Evolutionary conservation across 1,140 invertebrate species (phyloP).

Genomic region (Megalopta genalis): DNA sequence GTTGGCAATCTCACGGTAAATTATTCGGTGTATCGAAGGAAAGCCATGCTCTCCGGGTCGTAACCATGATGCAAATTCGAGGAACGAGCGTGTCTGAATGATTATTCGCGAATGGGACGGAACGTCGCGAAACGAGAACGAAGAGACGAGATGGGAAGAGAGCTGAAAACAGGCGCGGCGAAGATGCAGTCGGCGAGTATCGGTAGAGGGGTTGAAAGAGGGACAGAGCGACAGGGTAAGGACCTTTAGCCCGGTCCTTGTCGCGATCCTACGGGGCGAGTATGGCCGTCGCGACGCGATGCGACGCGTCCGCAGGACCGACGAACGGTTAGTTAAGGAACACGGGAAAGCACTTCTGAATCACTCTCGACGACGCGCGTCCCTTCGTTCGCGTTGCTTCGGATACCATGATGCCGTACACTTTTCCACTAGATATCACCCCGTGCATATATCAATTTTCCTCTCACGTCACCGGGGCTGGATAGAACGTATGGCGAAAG

Average conservation of each 20-base stretch:
- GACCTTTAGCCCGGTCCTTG: conserved; percentile 50
- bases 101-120: conserved; percentile 31
- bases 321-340: conserved; percentile 77
- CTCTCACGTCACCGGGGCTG: conserved; percentile 70
- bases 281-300: conserved; percentile 57
- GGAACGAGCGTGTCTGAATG: not conserved
- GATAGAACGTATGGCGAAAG: conserved; percentile 42
- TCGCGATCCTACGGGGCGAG: conserved; percentile 45
- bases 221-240: conserved; percentile 8
- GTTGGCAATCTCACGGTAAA: not conserved
- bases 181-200: conserved; percentile 2
- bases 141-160: not conserved
- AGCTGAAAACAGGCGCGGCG: not conserved
- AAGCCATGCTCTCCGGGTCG: not conserved
- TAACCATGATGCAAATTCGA: conserved; percentile 15
- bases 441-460: conserved; percentile 77
- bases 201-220: conserved; percentile 15
- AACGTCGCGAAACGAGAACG: not conserved
- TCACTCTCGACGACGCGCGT: conserved; percentile 69
- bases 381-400: conserved; percentile 56
- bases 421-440: conserved; percentile 69
- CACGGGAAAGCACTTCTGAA: conserved; percentile 80
- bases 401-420: conserved; percentile 61
- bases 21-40: not conserved
- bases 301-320: conserved; percentile 58